phyloP scores from a whole-genome alignment of 1,140 invertebrate genomes.

The Drosophila ohnishii region DNA sequence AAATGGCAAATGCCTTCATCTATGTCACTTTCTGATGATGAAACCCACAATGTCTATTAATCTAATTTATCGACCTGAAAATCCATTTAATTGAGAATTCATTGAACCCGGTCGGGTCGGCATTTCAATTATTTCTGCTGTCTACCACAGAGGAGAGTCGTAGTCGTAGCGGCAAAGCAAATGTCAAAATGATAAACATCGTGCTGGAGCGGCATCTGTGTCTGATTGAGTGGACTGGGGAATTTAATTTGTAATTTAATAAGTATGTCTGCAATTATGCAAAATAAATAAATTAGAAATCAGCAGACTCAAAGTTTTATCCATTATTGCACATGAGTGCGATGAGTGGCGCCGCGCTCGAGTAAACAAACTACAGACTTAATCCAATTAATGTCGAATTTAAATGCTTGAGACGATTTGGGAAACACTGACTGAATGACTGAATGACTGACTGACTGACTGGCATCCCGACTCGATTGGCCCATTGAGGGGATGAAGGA shows the following conservation, averaged over 20 bases:
- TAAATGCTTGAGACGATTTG: slow-evolving; percentile 74
- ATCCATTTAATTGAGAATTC: slow-evolving; percentile 31
- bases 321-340: slow-evolving; percentile 32
- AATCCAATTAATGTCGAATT: slow-evolving; percentile 77
- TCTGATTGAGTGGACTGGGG: background rate
- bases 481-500: slow-evolving; percentile 7
- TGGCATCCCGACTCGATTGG: slow-evolving; percentile 28
- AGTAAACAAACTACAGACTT: slow-evolving; percentile 62
- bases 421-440: slow-evolving; percentile 20
- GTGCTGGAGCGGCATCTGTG: background rate
- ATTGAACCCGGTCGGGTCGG: slow-evolving; percentile 6
- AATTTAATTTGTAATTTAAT: slow-evolving; percentile 57
- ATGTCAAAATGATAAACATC: slow-evolving; percentile 32
- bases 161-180: background rate
- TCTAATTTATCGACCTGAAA: slow-evolving; percentile 10
- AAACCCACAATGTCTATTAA: slow-evolving; percentile 5
- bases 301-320: slow-evolving; percentile 7
- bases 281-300: slow-evolving; percentile 61
- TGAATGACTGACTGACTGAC: background rate
- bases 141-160: slow-evolving; percentile 1
- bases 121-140: slow-evolving; percentile 37
- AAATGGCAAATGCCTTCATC: background rate
- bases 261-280: slow-evolving; percentile 54
- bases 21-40: background rate
- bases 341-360: slow-evolving; percentile 31